Conservation (phyloP, 2,888 invertebrate genomes). For the Dioctria rufipes region DNA sequence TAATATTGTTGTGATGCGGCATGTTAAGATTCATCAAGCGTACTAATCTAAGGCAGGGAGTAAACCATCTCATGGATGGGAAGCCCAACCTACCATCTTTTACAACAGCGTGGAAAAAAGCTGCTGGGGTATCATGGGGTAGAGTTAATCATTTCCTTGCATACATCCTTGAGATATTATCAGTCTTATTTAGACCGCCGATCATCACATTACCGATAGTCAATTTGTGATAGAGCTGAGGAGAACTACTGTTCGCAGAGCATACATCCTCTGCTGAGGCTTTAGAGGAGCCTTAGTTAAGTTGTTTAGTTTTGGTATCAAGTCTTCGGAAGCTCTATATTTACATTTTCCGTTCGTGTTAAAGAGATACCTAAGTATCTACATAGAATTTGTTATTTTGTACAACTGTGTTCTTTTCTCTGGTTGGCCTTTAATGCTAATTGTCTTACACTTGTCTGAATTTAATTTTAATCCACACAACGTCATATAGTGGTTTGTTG, state of each 20-base stretch:
- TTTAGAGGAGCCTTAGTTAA: slow-evolving; percentile 1
- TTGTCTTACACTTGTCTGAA: neutral
- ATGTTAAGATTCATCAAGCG: neutral
- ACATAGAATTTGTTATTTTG: neutral
- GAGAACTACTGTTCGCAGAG: neutral
- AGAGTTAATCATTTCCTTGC: neutral
- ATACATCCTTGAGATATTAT: neutral
- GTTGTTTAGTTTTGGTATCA: neutral
- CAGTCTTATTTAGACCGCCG: neutral
- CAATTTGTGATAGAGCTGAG: slow-evolving; percentile 6
- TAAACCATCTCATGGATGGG: neutral
- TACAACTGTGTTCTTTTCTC: slow-evolving; percentile 8
- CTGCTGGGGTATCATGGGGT: neutral
- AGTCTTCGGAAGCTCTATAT: neutral
- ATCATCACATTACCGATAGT: neutral
- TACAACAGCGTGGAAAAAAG: slow-evolving; percentile 13
- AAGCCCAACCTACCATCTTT: neutral
- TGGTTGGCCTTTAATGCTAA: slow-evolving; percentile 8
- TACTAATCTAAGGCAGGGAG: neutral
- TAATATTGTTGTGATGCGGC: neutral
- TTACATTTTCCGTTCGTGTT: neutral
- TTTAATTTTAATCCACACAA: neutral
- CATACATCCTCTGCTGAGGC: neutral
- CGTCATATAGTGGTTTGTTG: neutral
- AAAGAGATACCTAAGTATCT: slow-evolving; percentile 1